Percentiles rank a stretch among this genome's conserved stretches.
These are phyloP conservation scores for Paramisgurnus dabryanus DNA, from an alignment of 2,113 vertebrate genomes.

Conservation along the genomic window DNA sequence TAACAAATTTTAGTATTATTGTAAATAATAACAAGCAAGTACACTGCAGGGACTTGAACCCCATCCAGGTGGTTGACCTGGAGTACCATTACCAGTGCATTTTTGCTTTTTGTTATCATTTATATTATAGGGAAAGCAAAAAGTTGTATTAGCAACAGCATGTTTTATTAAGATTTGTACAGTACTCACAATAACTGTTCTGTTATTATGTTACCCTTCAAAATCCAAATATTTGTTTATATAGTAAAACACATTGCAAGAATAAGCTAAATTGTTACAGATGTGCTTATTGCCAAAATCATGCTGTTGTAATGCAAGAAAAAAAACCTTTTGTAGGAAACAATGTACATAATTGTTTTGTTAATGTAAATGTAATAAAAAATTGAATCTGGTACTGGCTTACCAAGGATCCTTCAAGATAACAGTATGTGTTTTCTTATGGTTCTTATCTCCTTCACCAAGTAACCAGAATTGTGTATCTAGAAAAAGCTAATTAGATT, in stretches of 20 bases:
- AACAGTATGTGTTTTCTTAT: neutral
- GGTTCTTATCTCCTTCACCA: neutral
- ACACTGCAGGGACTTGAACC: neutral
- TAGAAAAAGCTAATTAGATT: too few relatives aligned
- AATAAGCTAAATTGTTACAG: neutral
- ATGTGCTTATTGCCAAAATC: neutral
- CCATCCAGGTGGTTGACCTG: neutral
- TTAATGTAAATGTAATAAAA: neutral
- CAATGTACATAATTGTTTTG: neutral
- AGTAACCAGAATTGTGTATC: neutral
- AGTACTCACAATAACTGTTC: neutral
- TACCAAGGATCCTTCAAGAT: neutral
- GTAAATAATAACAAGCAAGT: neutral
- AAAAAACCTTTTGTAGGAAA: neutral
- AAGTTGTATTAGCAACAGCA: neutral
- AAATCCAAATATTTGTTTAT: too few relatives aligned
- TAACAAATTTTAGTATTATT: too few relatives aligned
- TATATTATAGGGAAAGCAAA: neutral
- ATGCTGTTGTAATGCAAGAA: slow-evolving; percentile 1
- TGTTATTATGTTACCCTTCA: too few relatives aligned
- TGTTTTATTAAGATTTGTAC: neutral
- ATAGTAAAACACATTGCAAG: too few relatives aligned
- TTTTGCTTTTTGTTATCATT: neutral
- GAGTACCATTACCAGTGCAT: slow-evolving; percentile 4
- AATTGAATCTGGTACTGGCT: neutral